These are phyloP conservation scores for Callosobruchus maculatus DNA, from an alignment of 2,888 invertebrate species.

Conservation along the genomic window DNA sequence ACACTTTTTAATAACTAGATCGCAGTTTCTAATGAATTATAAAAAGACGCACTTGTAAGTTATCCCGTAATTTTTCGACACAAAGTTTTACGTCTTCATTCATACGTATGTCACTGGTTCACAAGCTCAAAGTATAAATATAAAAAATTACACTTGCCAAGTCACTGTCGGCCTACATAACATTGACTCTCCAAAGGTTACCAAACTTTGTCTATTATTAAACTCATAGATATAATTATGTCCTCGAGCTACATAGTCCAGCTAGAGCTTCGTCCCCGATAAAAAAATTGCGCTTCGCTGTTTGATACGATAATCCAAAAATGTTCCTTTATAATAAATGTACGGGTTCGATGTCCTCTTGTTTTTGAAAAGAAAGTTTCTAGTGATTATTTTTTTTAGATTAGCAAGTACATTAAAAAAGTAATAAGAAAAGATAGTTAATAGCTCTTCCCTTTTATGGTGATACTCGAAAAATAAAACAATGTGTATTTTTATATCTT, in stretches of 20 bases:
- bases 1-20: neutral
- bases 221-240: neutral
- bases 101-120: neutral
- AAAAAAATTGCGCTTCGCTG: too few relatives aligned
- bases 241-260: neutral
- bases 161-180: neutral
- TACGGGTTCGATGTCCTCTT: too few relatives aligned
- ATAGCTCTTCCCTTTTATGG: too few relatives aligned
- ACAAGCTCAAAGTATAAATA: neutral
- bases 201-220: neutral
- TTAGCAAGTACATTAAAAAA: too few relatives aligned
- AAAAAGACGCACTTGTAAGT: neutral
- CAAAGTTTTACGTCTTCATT: neutral
- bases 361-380: too few relatives aligned
- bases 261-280: neutral
- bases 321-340: too few relatives aligned
- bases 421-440: too few relatives aligned
- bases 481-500: too few relatives aligned
- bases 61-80: neutral
- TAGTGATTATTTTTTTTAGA: too few relatives aligned
- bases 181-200: neutral
- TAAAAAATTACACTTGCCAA: neutral
- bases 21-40: neutral
- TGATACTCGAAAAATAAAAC: too few relatives aligned
- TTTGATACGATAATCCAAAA: too few relatives aligned